Base-by-base conservation (phyloP, 1,140 invertebrate genomes). In the Centruroides vittatus region DNA sequence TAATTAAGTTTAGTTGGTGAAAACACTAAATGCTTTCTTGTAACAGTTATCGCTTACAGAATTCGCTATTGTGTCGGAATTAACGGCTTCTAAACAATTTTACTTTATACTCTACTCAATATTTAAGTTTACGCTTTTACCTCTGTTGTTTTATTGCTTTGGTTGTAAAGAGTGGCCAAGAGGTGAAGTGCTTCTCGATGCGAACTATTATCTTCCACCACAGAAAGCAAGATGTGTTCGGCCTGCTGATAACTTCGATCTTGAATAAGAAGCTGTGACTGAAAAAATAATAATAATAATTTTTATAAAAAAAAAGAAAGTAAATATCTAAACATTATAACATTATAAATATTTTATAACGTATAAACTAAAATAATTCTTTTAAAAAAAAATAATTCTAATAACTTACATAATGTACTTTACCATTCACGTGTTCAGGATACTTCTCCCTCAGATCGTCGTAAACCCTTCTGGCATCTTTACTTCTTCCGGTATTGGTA, bases 381-480 rank as follows among this genome's bases (percentile, higher is more conserved):
- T 51, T 51, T 12, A 1, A 1, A 51, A 51, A 34, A 34, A 12
- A 34, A 34, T 51, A 11, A 47, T 0, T 13, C n/a, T 6, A 58
- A 46, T 41, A 5, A 69, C 69, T 67, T 59, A 71, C 70, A 64
- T 69, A 70, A 61, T 70, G 69, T n/a, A 71, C 58, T 67, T 70
- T 69, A 34, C 66, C 65, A 41, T 68, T 65, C 13, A 66, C 62
- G 54, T 69, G 61, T 54, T 70, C 66, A 54, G 69, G 69, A 60
- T 61, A 68, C 8, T 66, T 61, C n/a, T 54, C 50, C n/a, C 67
- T 34, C 50, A 68, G 58, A 51, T 64, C 55, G 12, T 61, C 52
- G 47, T 67, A 70, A 12, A 69, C 55, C 49, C 51, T 47, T 58
- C 63, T 62, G 0, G 68, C 69, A 59, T 70, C 66, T 47, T 50